Conservation (phyloP, 2,888 invertebrate genomes). For the Synanthedon vespiformis region DNA sequence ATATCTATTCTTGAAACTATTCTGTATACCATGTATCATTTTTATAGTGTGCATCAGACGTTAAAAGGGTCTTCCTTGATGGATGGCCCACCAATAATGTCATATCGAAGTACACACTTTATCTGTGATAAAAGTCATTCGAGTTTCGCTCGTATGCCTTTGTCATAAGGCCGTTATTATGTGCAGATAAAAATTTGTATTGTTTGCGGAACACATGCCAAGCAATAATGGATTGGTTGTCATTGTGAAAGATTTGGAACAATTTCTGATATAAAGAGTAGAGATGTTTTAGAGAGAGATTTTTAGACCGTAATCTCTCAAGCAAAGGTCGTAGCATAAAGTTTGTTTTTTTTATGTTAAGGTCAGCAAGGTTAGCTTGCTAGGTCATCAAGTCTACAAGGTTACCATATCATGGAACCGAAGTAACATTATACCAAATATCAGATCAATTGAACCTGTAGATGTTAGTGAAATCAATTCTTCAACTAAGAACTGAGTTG, state of each 20-base stretch:
- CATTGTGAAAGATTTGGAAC: constrained; percentile 18
- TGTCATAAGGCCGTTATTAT: background rate
- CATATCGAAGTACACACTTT: constrained; percentile 3
- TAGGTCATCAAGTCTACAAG: too few species aligned
- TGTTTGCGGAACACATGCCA: constrained; percentile 4
- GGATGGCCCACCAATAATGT: constrained; percentile 16
- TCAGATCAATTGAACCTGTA: too few species aligned
- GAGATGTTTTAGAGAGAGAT: too few species aligned
- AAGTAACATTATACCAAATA: too few species aligned
- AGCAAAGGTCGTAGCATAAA: too few species aligned
- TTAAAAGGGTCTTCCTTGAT: constrained; percentile 39
- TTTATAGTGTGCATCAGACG: constrained; percentile 29
- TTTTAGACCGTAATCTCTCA: too few species aligned
- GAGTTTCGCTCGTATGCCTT: background rate
- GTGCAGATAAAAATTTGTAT: background rate
- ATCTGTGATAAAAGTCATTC: background rate
- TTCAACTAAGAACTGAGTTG: too few species aligned
- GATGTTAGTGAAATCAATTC: too few species aligned
- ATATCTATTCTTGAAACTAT: background rate
- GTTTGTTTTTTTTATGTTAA: too few species aligned
- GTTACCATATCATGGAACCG: too few species aligned
- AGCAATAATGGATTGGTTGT: constrained; percentile 24
- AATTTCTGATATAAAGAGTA: constrained; percentile 5
- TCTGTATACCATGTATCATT: constrained; percentile 26
- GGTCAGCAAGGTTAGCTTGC: too few species aligned